Conservation (phyloP, 1,140 invertebrate species). For the Lepidurus arcticus region DNA sequence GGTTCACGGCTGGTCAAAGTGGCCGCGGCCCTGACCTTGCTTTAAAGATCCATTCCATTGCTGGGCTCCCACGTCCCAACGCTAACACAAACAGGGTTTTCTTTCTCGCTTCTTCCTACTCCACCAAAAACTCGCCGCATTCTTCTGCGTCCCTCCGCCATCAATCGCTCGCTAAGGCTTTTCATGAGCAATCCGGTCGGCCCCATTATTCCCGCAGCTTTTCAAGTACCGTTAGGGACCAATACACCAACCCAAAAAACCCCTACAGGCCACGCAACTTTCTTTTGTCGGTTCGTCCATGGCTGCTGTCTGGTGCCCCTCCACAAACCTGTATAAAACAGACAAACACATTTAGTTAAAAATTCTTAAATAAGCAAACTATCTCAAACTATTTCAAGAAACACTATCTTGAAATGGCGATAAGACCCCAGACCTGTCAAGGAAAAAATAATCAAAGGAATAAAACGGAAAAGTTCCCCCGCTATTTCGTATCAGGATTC, state of each 20-base stretch:
- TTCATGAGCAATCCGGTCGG: conserved; percentile 14
- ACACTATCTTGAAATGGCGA: not conserved
- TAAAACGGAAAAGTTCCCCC: not conserved
- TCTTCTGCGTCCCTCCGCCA: not conserved
- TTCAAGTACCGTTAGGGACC: conserved; percentile 15
- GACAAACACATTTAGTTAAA: not conserved
- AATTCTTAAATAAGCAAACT: not conserved
- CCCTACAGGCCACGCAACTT: conserved; percentile 17
- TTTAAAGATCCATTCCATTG: not conserved
- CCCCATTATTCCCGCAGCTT: conserved; percentile 21
- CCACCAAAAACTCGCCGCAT: not conserved
- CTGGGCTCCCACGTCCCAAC: not conserved
- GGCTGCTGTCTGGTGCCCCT: not conserved
- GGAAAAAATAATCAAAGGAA: not conserved
- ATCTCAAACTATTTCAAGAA: not conserved
- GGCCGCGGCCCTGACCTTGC: conserved; percentile 1
- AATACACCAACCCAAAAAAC: not conserved
- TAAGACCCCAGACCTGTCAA: not conserved
- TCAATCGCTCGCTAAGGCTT: conserved; percentile 1
- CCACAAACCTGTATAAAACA: not conserved
- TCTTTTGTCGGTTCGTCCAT: conserved; percentile 7
- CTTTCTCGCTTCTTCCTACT: not conserved
- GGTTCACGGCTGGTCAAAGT: conserved; percentile 20
- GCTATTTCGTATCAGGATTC: not conserved
- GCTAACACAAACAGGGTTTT: not conserved